Conservation (phyloP, 2,797 vertebrate genomes). For the Orientallactaga sibirica region DNA sequence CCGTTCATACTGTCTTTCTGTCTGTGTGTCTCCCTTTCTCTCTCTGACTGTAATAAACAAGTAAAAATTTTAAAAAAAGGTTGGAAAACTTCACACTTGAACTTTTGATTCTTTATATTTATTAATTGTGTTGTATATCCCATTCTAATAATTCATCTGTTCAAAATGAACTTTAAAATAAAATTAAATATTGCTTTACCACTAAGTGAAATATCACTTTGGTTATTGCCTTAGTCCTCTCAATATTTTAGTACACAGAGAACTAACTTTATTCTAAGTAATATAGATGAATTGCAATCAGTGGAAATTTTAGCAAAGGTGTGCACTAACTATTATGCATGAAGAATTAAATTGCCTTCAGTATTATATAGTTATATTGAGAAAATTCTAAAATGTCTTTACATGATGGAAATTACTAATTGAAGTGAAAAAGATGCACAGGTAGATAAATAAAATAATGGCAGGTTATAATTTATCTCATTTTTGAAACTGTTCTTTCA, state of each 20-base stretch:
- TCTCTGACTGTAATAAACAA: too few relatives aligned
- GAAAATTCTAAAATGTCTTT: background rate
- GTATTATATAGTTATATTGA: background rate
- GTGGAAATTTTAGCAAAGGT: background rate
- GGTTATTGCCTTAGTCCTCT: background rate
- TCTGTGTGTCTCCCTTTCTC: too few relatives aligned
- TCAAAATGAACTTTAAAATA: background rate
- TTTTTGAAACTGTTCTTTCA: too few relatives aligned
- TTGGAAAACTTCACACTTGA: background rate
- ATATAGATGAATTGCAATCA: background rate
- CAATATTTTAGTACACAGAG: background rate
- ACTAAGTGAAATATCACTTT: background rate
- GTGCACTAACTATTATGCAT: background rate
- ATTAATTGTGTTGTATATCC: background rate
- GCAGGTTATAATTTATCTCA: too few relatives aligned
- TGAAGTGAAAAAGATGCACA: background rate
- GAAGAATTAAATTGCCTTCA: background rate
- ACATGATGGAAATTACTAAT: too few relatives aligned
- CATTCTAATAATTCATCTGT: background rate
- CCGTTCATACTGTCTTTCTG: too few relatives aligned
- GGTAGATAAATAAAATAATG: too few relatives aligned
- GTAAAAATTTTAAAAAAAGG: too few relatives aligned
- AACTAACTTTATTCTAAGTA: background rate
- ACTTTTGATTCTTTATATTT: background rate
- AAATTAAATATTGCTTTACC: slow-evolving; percentile 36